Base-by-base conservation (phyloP, 1,140 invertebrate genomes). In the Philaenus spumarius region DNA sequence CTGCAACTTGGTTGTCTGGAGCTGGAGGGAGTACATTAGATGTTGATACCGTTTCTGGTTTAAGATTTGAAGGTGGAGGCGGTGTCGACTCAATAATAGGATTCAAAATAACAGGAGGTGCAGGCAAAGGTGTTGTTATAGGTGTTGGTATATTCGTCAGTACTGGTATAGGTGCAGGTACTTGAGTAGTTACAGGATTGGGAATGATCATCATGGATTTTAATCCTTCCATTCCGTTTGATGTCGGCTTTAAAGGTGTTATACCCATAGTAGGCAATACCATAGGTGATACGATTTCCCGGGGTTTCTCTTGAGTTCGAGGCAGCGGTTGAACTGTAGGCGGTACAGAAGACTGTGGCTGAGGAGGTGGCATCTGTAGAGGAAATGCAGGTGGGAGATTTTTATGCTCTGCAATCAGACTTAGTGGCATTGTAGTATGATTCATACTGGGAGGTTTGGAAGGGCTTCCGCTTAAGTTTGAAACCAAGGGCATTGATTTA, bases 401-500 rank as follows among this genome's bases (percentile, higher is more conserved):
- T 45, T 63, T 64, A 23, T 63, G 59, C 26, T 63, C 62, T 17
- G 62, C 20, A 37, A 63, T 64, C 11, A 65, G 47, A 51, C 64
- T 65, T 6, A 66, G 24, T 47, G 62, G 60, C 53, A 61, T 59
- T 19, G 48, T 15, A 19, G 47, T 17, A 30, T 51, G 47, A 35
- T 47, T 54, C 30, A 53, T 24, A 23, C 43, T 43, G n/a, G 57
- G 2, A 45, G 47, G 47, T 35, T 59, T 59, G 17, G 37, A 23
- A 15, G 57, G 57, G 15, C 22, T 30, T 4, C 23, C 42, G 15
- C 47, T 24, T 20, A 52, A 17, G 11, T 35, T 52, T 19, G 47
- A 37, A 53, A 48, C 23, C 6, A 45, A 39, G 14, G 30, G 45
- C 34, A 43, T 30, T 15, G 43, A 17, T 50, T 51, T 51, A 15